Evolutionary conservation across 2,113 vertebrate genomes (phyloP).

Genomic region (Fukomys damarensis): DNA sequence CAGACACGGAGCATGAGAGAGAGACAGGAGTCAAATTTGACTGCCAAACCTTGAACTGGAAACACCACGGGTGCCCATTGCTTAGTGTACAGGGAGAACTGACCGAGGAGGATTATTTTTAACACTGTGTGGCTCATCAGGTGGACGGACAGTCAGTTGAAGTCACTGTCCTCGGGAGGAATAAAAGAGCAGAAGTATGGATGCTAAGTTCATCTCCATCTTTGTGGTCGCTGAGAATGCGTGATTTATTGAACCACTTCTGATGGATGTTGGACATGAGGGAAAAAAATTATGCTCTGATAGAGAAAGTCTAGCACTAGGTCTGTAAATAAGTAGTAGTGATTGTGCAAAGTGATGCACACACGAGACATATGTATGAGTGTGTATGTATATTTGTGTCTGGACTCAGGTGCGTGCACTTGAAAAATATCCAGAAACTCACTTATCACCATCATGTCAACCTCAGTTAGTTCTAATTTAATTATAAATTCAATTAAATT

Average conservation of each 20-base stretch:
- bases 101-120: not conserved
- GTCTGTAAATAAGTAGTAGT: slow-evolving; percentile 2
- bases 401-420: not conserved
- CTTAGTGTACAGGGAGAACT: not conserved
- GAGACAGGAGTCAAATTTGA: not conserved
- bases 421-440: not conserved
- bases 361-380: not conserved
- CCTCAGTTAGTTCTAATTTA: not conserved
- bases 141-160: not conserved
- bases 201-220: not conserved
- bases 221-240: not conserved
- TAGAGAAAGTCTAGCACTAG: not conserved
- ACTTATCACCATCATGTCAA: not conserved
- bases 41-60: not conserved
- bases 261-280: not conserved
- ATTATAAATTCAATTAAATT: not conserved
- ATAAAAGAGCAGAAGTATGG: not conserved
- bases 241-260: not conserved
- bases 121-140: not conserved
- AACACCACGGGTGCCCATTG: not conserved
- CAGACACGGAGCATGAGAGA: not conserved
- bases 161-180: not conserved
- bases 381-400: not conserved
- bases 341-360: not conserved
- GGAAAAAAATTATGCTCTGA: not conserved